These are phyloP conservation scores for Manduca sexta DNA, from an alignment of 1,140 invertebrate species.

Conservation along the genomic window DNA sequence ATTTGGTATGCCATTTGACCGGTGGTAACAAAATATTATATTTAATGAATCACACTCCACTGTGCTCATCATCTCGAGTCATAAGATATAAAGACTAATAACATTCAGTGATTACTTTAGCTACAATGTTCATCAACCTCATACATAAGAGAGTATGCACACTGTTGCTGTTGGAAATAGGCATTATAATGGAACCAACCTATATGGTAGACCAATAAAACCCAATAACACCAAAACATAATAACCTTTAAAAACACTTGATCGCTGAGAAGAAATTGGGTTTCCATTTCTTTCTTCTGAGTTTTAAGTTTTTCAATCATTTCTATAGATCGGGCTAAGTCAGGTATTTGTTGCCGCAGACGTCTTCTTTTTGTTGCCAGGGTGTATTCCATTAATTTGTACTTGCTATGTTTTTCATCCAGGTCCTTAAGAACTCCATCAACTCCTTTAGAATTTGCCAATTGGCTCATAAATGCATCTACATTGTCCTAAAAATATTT, in stretches of 20 bases:
- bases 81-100: too few species aligned
- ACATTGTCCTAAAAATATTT: constrained; percentile 89
- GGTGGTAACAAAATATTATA: too few species aligned
- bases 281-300: constrained; percentile 87
- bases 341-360: constrained; percentile 92
- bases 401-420: constrained; percentile 95
- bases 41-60: too few species aligned
- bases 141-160: not conserved
- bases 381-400: constrained; percentile 97
- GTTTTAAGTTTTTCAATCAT: constrained; percentile 92
- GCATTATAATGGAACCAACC: not conserved
- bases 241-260: constrained; percentile 91
- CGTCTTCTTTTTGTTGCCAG: constrained; percentile 87
- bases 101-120: not conserved
- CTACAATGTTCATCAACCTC: not conserved
- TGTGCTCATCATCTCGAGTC: too few species aligned
- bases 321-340: constrained; percentile 91
- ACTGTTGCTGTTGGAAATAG: not conserved
- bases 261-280: constrained; percentile 95
- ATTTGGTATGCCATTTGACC: too few species aligned
- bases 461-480: constrained; percentile 89
- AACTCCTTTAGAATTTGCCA: constrained; percentile 85
- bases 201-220: too few species aligned
- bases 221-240: too few species aligned
- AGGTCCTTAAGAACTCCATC: constrained; percentile 89